phyloP scores from a whole-genome alignment of 2,113 vertebrate genomes.

The Cacatua alba region DNA sequence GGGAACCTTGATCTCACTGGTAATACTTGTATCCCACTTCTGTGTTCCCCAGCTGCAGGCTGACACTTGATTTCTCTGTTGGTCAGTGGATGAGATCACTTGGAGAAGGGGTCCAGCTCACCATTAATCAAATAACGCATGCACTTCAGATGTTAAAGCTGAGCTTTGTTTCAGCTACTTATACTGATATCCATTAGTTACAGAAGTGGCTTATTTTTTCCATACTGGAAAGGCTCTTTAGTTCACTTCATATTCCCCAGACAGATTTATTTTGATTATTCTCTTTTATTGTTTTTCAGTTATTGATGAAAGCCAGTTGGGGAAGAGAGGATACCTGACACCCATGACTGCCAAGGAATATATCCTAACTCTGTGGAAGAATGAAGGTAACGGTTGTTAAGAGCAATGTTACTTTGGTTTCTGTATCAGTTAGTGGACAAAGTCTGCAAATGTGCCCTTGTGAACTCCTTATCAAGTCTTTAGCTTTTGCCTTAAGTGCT shows the following conservation, averaged over 20 bases:
- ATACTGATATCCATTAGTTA: background rate
- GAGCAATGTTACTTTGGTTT: background rate
- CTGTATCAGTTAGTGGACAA: background rate
- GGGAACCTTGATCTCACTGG: background rate
- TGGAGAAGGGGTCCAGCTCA: background rate
- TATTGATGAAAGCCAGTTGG: conserved; percentile 74
- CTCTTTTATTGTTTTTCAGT: background rate
- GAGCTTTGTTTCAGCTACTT: background rate
- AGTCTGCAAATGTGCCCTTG: background rate
- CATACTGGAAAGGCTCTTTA: background rate
- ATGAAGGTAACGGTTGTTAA: conserved; percentile 82
- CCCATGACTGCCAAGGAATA: conserved; percentile 87
- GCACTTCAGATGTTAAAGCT: background rate
- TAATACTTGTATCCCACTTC: background rate
- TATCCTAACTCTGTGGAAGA: conserved; percentile 83
- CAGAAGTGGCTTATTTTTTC: background rate
- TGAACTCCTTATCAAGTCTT: background rate
- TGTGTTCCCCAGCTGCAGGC: background rate
- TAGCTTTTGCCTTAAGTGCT: background rate
- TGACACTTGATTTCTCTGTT: background rate
- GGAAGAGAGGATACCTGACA: conserved; percentile 89
- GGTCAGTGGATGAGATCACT: background rate
- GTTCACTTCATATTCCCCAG: background rate
- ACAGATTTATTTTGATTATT: background rate
- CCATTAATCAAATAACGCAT: background rate